These are phyloP conservation scores for Gadopsis bispinosus DNA, from an alignment of 2,797 vertebrate species.

Conservation along the genomic window DNA sequence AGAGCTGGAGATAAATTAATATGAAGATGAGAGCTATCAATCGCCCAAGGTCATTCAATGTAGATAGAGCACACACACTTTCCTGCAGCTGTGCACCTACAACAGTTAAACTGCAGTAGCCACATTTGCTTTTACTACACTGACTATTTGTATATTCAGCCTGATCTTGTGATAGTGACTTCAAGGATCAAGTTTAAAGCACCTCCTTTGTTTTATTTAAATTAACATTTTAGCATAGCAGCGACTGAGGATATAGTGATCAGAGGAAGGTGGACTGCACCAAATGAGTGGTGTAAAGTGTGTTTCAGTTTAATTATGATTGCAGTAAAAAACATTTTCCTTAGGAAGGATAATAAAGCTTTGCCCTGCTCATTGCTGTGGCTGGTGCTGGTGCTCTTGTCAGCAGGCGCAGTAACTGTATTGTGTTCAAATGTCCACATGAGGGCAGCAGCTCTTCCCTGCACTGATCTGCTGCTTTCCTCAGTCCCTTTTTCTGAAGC, in stretches of 20 bases:
- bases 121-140: neutral
- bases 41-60: slow-evolving; percentile 57
- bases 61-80: slow-evolving; percentile 10
- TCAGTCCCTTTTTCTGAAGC: slow-evolving; percentile 21
- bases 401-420: slow-evolving; percentile 17
- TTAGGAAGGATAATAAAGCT: slow-evolving; percentile 25
- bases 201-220: neutral
- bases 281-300: slow-evolving; percentile 1
- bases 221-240: slow-evolving; percentile 17
- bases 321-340: slow-evolving; percentile 26
- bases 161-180: slow-evolving; percentile 22
- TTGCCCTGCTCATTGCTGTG: slow-evolving; percentile 1
- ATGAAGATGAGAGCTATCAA: slow-evolving; percentile 63
- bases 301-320: slow-evolving; percentile 50
- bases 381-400: neutral
- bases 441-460: slow-evolving; percentile 64
- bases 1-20: slow-evolving; percentile 60
- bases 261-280: neutral
- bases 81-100: slow-evolving; percentile 17
- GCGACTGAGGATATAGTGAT: neutral
- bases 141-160: slow-evolving; percentile 7
- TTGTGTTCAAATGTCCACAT: slow-evolving; percentile 59
- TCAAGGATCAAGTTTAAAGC: slow-evolving; percentile 32
- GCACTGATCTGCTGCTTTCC: neutral
- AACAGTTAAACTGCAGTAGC: neutral